phyloP scores from a whole-genome alignment of 2,113 vertebrate species.

The Oryzias curvinotus region DNA sequence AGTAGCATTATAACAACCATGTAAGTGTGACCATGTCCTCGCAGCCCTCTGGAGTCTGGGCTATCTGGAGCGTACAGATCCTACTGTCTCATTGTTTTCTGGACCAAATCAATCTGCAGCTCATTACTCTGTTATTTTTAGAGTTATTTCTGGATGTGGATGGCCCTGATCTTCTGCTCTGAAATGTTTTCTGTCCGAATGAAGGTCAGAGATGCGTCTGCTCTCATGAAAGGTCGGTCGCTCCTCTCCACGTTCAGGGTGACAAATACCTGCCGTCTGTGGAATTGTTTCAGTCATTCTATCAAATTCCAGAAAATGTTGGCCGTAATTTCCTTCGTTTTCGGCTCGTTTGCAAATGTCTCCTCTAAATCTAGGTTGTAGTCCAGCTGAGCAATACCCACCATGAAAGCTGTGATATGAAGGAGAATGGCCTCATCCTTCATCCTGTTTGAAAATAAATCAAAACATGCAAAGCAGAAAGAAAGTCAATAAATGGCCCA shows the following conservation, averaged over 20 bases:
- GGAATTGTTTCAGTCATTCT: slow-evolving; percentile 95
- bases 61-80: no score
- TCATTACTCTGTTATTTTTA: no score
- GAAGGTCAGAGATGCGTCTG: slow-evolving; percentile 2
- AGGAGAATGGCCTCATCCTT: slow-evolving; percentile 8
- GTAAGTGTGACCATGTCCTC: no score
- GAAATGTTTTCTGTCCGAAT: slow-evolving; percentile 1
- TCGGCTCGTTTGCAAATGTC: slow-evolving; percentile 94
- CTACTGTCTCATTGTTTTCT: no score
- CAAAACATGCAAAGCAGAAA: not conserved
- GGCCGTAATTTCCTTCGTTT: slow-evolving; percentile 94
- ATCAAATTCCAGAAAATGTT: slow-evolving; percentile 97
- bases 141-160: not conserved
- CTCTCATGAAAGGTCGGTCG: not conserved
- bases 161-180: not conserved
- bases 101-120: no score
- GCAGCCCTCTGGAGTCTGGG: no score
- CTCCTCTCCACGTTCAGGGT: not conserved
- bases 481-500: not conserved
- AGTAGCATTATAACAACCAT: no score
- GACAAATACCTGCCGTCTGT: slow-evolving; percentile 89
- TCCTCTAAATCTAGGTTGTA: slow-evolving; percentile 97
- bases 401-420: slow-evolving; percentile 88
- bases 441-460: slow-evolving; percentile 5
- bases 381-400: slow-evolving; percentile 96